These are phyloP conservation scores for Limulus polyphemus DNA, from an alignment of 2,888 invertebrate genomes.

Conservation along the genomic window DNA sequence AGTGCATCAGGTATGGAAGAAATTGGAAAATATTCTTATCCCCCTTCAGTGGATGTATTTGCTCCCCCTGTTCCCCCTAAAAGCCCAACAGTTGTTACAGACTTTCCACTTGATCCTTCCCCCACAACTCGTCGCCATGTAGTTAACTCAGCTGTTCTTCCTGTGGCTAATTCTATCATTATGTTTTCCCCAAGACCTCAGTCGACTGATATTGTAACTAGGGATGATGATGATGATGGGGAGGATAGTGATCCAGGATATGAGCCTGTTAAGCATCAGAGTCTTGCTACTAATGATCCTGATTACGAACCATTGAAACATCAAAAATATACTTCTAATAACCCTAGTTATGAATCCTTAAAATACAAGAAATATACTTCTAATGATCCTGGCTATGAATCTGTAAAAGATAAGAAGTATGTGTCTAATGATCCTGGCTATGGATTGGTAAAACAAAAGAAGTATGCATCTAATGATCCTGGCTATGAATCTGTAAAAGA, in stretches of 20 bases:
- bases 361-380: slow-evolving; percentile 2
- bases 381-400: slow-evolving; percentile 16
- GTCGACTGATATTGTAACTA: no score
- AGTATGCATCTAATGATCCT: slow-evolving; percentile 18
- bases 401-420: neutral
- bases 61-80: slow-evolving; percentile 16
- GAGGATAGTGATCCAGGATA: slow-evolving; percentile 12
- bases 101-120: slow-evolving; percentile 18
- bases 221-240: slow-evolving; percentile 5
- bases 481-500: slow-evolving; percentile 19
- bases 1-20: slow-evolving; percentile 14
- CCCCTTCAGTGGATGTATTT: slow-evolving; percentile 6
- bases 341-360: neutral
- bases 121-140: slow-evolving; percentile 9
- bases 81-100: slow-evolving; percentile 10
- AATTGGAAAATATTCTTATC: slow-evolving; percentile 7
- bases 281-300: slow-evolving; percentile 9
- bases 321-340: slow-evolving; percentile 8
- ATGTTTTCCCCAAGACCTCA: no score
- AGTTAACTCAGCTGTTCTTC: no score
- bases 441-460: neutral
- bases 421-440: slow-evolving; percentile 12
- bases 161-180: no score
- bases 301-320: neutral
- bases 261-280: slow-evolving; percentile 15